These are phyloP conservation scores for Crotalus horridus DNA, from an alignment of 2,113 vertebrate species.

Conservation along the genomic window DNA sequence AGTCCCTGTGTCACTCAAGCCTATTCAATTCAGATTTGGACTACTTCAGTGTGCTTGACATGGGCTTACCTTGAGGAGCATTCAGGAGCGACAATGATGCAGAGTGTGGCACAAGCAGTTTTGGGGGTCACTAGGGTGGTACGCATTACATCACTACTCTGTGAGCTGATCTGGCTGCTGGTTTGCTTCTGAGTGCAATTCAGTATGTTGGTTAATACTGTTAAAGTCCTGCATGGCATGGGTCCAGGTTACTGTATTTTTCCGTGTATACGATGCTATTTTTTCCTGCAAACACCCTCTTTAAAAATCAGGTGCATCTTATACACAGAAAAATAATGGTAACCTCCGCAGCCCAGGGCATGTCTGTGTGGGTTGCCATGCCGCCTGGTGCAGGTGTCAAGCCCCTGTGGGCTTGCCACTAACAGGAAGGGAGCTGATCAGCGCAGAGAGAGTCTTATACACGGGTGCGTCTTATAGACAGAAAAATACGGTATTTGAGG, in stretches of 20 bases:
- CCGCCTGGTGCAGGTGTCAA: too few species aligned
- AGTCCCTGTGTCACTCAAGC: neutral
- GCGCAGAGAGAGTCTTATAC: too few species aligned
- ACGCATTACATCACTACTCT: neutral
- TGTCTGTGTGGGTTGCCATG: too few species aligned
- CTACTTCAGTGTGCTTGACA: neutral
- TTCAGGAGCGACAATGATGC: neutral
- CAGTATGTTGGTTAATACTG: neutral
- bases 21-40: neutral
- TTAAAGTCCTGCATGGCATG: neutral
- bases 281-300: too few species aligned
- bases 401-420: too few species aligned
- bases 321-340: too few species aligned
- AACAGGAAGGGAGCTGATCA: too few species aligned
- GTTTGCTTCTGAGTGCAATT: neutral
- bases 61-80: neutral
- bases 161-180: neutral
- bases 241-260: neutral
- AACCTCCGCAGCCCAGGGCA: too few species aligned
- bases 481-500: neutral
- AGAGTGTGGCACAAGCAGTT: neutral
- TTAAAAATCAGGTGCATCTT: too few species aligned
- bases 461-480: too few species aligned
- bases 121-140: neutral
- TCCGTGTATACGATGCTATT: too few species aligned